Conservation (phyloP, 2,113 vertebrate species). For the Taxidea taxus region DNA sequence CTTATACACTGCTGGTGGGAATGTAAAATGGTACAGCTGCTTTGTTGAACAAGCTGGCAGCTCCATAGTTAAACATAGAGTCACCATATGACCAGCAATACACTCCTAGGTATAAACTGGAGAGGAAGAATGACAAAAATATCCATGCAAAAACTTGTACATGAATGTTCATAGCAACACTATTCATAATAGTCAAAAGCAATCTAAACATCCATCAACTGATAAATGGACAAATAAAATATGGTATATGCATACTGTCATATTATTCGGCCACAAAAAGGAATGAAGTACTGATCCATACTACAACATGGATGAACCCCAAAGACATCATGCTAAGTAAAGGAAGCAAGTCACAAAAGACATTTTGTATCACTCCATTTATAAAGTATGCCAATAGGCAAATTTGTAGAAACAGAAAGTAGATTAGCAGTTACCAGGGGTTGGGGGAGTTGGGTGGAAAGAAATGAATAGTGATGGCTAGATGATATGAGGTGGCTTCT, state of each 20-base stretch:
- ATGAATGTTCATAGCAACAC: background rate
- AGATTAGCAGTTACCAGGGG: background rate
- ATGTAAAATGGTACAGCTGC: background rate
- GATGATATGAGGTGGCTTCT: background rate
- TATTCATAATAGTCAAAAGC: background rate
- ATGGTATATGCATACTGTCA: background rate
- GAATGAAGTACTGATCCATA: background rate
- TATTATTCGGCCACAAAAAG: background rate
- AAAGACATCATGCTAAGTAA: constrained; percentile 1
- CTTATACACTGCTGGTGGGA: background rate
- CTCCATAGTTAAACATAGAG: background rate
- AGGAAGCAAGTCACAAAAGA: background rate
- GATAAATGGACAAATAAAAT: background rate
- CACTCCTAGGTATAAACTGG: background rate
- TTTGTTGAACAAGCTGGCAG: background rate
- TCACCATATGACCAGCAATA: background rate
- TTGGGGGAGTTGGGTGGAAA: background rate
- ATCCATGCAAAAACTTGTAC: background rate
- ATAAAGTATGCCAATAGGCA: background rate
- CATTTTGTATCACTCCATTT: background rate
- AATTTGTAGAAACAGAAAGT: background rate
- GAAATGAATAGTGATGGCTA: background rate
- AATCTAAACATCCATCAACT: background rate
- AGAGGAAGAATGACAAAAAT: constrained; percentile 10
- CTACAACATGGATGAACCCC: background rate